phyloP scores from a whole-genome alignment of 2,797 vertebrate species.

The Buphagus erythrorhynchus region DNA sequence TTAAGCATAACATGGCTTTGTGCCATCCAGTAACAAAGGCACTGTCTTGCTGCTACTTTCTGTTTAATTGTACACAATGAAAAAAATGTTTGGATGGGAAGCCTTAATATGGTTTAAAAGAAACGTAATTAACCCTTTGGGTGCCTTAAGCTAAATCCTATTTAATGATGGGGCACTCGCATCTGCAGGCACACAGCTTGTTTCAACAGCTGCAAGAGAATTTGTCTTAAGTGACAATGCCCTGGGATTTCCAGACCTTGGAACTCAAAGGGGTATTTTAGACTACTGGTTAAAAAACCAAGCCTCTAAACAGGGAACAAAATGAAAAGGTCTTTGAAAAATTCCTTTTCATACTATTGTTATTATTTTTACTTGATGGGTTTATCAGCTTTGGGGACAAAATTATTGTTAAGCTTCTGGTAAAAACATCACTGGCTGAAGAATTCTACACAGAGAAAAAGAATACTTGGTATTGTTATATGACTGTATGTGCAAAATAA shows the following conservation, averaged over 20 bases:
- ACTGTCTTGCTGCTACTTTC: slow-evolving; percentile 29
- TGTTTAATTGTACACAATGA: slow-evolving; percentile 13
- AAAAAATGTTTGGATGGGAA: neutral
- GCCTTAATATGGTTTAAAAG: slow-evolving; percentile 57
- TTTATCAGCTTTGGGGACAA: neutral
- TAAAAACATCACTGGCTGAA: neutral
- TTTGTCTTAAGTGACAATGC: slow-evolving; percentile 7
- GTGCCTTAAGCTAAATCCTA: slow-evolving; percentile 59
- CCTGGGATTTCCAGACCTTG: slow-evolving; percentile 17
- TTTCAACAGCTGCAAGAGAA: neutral
- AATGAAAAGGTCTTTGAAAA: neutral
- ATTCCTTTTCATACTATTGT: neutral
- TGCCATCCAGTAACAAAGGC: slow-evolving; percentile 1
- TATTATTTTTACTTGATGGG: neutral
- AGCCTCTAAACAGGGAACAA: neutral
- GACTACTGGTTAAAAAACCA: neutral
- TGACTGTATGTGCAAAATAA: neutral
- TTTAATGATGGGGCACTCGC: neutral
- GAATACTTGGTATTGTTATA: neutral
- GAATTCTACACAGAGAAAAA: neutral
- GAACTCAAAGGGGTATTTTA: slow-evolving; percentile 55
- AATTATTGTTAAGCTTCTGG: neutral
- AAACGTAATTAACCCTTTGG: slow-evolving; percentile 50
- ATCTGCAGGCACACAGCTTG: neutral
- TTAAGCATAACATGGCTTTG: neutral